Conservation (phyloP, 64 coral and sea anemone species). For the Stylophora pistillata region DNA sequence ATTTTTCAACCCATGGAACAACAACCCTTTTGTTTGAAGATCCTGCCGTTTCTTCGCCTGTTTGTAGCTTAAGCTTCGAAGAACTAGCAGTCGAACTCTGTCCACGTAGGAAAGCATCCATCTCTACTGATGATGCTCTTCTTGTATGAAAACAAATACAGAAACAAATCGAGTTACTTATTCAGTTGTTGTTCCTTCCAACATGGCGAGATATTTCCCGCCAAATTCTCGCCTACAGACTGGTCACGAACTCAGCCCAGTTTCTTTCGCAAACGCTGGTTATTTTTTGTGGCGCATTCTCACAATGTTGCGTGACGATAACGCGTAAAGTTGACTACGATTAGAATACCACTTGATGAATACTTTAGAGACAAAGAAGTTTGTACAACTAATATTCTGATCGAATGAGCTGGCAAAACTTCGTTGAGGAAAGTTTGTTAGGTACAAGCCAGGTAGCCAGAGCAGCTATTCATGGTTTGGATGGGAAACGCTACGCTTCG, state of each 20-base stretch:
- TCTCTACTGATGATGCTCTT: background rate
- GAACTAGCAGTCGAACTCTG: conserved; percentile 43
- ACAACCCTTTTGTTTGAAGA: conserved; percentile 62
- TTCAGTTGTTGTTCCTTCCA: background rate
- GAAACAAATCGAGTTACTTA: background rate
- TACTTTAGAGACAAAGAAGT: background rate
- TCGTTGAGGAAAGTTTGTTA: conserved; percentile 93
- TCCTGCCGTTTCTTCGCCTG: conserved; percentile 38
- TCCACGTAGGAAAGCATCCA: conserved; percentile 93
- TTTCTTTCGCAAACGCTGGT: background rate
- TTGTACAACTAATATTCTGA: background rate
- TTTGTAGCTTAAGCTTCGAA: conserved; percentile 61
- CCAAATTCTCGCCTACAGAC: conserved; percentile 35
- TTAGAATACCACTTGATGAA: background rate
- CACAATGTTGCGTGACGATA: background rate
- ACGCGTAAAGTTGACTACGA: background rate
- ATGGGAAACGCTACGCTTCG: conserved; percentile 77
- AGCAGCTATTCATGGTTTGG: conserved; percentile 90
- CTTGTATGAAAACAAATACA: background rate
- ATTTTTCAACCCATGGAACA: conserved; percentile 99
- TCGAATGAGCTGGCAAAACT: conserved; percentile 96
- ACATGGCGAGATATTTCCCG: conserved; percentile 66
- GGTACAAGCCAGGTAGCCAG: conserved; percentile 96
- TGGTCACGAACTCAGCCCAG: background rate
- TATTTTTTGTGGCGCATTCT: background rate